phyloP scores from a whole-genome alignment of 2,113 vertebrate genomes.

The Mobula birostris region DNA sequence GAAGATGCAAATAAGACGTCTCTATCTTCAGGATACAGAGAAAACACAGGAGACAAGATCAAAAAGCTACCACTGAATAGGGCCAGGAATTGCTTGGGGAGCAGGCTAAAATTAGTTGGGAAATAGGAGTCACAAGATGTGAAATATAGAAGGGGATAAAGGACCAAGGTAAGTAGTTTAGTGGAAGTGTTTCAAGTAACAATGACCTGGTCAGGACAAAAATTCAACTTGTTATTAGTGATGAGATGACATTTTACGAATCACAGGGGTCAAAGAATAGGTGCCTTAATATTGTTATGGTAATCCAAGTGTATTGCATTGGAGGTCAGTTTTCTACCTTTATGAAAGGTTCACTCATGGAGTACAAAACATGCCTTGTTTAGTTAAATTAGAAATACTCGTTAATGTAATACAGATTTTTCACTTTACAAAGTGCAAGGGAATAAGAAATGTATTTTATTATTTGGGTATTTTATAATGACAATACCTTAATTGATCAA shows the following conservation, averaged over 20 bases:
- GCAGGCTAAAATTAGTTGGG: neutral
- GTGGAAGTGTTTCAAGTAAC: neutral
- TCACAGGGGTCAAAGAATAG: neutral
- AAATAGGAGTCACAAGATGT: neutral
- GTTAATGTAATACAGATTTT: neutral
- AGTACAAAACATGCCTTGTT: neutral
- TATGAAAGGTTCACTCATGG: neutral
- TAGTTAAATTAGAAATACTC: neutral
- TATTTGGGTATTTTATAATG: no score
- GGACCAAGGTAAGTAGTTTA: neutral
- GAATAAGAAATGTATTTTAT: neutral
- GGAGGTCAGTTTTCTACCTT: neutral
- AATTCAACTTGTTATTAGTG: neutral
- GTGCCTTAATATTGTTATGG: neutral
- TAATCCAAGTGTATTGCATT: neutral
- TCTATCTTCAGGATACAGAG: constrained; percentile 33
- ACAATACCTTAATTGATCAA: no score
- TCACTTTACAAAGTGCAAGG: neutral
- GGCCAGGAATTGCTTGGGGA: no score
- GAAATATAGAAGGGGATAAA: neutral
- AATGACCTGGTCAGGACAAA: neutral
- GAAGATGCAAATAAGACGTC: neutral
- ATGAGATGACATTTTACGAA: neutral
- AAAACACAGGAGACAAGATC: neutral
- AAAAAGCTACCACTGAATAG: neutral